Conservation (phyloP, 2,797 vertebrate species). For the Darevskia mixta region DNA sequence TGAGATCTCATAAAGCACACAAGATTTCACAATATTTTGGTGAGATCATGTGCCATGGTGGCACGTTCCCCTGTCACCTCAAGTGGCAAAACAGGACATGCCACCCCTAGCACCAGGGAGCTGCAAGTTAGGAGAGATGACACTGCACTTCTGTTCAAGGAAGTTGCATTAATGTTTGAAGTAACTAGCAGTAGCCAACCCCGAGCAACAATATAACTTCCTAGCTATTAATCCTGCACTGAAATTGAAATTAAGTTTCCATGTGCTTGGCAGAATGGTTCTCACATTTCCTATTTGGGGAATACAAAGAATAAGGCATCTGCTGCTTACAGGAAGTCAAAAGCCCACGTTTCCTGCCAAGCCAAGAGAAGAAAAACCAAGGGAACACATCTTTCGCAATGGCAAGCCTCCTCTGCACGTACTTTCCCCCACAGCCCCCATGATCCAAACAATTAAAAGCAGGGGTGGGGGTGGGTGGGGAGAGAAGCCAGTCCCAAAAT, state of each 20-base stretch:
- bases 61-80: too few species aligned
- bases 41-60: too few species aligned
- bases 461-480: not conserved
- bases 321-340: conserved; percentile 72
- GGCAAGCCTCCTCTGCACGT: conserved; percentile 53
- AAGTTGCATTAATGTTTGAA: not conserved
- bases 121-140: not conserved
- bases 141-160: not conserved
- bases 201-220: conserved; percentile 52
- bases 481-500: conserved; percentile 58
- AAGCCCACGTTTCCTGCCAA: conserved; percentile 76
- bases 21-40: too few species aligned
- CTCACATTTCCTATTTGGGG: conserved; percentile 74
- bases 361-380: conserved; percentile 68
- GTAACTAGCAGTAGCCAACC: not conserved
- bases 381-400: conserved; percentile 63
- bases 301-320: conserved; percentile 70
- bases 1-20: too few species aligned
- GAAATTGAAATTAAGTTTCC: conserved; percentile 70
- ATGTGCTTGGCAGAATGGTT: conserved; percentile 62
- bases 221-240: conserved; percentile 63
- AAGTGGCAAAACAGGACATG: too few species aligned
- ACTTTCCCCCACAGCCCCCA: conserved; percentile 45
- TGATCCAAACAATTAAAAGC: conserved; percentile 53
- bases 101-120: not conserved